Conservation (phyloP, 2,113 vertebrate species). For the Corythornis cristatus region DNA sequence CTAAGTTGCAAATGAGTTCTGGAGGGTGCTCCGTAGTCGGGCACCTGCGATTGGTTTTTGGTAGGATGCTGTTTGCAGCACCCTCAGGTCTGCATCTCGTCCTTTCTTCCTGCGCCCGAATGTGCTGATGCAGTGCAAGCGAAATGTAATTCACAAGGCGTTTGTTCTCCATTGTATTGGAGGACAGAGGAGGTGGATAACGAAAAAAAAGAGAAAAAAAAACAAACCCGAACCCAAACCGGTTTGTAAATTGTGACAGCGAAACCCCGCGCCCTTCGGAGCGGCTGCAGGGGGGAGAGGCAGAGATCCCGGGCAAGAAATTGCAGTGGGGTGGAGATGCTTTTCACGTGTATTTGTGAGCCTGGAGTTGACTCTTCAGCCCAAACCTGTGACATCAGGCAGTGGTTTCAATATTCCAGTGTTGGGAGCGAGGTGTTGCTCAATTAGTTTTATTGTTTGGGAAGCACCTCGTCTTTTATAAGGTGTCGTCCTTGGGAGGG, state of each 20-base stretch:
- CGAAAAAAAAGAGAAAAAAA: neutral
- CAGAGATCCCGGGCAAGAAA: neutral
- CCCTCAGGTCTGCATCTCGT: neutral
- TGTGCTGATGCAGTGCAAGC: neutral
- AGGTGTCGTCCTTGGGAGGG: neutral
- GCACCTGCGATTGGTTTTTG: neutral
- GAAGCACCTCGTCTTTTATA: neutral
- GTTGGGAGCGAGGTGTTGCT: neutral
- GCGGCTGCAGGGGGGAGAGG: neutral
- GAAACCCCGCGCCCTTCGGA: neutral
- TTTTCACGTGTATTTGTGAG: neutral
- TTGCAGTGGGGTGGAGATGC: neutral
- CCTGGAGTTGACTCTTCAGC: neutral
- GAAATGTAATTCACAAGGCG: neutral
- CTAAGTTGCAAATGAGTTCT: too few species aligned
- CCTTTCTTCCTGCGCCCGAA: neutral
- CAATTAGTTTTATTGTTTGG: neutral
- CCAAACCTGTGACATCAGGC: neutral
- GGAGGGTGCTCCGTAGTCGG: neutral
- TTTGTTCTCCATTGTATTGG: neutral
- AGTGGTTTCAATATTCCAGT: neutral
- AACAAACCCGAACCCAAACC: neutral
- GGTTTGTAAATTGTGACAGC: neutral
- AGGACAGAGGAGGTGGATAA: neutral
- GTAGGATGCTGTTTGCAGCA: neutral